Evolutionary conservation across 2,888 invertebrate species (phyloP), one percentile per base, ranked within the genome.

Genomic region (Alloscopus bannaensis): DNA sequence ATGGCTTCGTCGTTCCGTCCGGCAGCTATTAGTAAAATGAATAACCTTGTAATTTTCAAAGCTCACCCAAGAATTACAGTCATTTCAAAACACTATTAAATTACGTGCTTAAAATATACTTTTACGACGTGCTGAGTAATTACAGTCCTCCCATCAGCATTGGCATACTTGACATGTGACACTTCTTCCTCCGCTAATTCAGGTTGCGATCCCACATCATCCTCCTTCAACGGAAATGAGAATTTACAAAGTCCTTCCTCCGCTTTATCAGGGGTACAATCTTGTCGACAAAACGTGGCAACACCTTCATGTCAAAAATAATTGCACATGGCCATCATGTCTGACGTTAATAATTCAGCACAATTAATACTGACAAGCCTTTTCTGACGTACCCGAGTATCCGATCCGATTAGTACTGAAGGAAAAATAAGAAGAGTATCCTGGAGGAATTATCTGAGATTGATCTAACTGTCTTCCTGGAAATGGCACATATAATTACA

Each of bases 381-480:
- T 16, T 60, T 22, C 29, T 60, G 28, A 50, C 47, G 20, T 22
- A 83, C 82, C 83, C 0, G 81, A 81, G 29, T 81, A 84, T 16
- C 83, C 83, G n/a, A 69, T 24, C 16, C 59, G 45, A 47, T 71
- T 75, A 11, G 52, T 65, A 36, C 80, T 70, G 47, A 83, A 84
- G 0, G 82, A 80, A 59, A 83, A 84, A 36, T 82, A 83, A 0
- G 83, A 84, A 0, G 81, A 79, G 36, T 77, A 84, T 8, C 72
- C 75, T 3, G 66, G 42, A 13, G 81, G 73, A 13, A 82, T 68
- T 0, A 76, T 66, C n/a, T 71, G 64, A 16, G 60, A 31, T 47
- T 78, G 66, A 8, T 80, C 76, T 24, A 83, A 22, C 13, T 60
- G 69, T 3, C 64, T 76, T 31, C 77, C 83, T 83, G 31, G n/a